Base-by-base conservation (phyloP, 2,888 invertebrate species). In the Lumbricus terrestris region DNA sequence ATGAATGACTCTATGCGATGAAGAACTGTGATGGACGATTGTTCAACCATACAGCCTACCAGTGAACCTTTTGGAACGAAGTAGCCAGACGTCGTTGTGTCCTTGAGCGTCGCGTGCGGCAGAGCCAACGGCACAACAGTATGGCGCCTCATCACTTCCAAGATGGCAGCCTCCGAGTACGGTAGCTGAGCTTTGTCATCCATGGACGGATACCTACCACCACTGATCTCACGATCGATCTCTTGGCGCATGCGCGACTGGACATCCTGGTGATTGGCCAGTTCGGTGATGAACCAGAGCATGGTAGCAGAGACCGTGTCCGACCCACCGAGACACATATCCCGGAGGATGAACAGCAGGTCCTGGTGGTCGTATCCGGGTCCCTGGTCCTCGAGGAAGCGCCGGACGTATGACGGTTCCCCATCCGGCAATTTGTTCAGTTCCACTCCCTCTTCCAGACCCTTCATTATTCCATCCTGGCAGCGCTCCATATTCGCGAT, bases 241-340 rank as follows among this genome's bases (percentile, higher is more conserved):
- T 90, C 90, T 4, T 35, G 6, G 20, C 82, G 90, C 23, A 47
- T n/a, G 33, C 90, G 82, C 16, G 16, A 18, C 34, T 90, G 82
- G n/a, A 90, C 40, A 29, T 38, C 83, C 37, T 13, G 38, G 23
- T 90, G 82, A 38, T 90, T 90, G 29, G 90, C 90, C 42, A 90
- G 54, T 34, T 90, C 82, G 20, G 85, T 40, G 83, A 90, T 0
- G 33, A 4, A 13, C 82, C 90, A 90, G 23, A 83, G 83, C 2
- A 82, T 34, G n/a, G 34, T 35, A 0, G 83, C 8, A 20, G 38
- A 37, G n/a, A 82, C 18, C 16, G 90, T 90, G 16, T 90, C 90
- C 15, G 90, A 82, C 16, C 90, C 83, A 1, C 90, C 90, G 18
- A 90, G 83, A 38, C 82, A 82, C 29, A 90, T 35, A 40, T 47